phyloP scores from a whole-genome alignment of 1,140 invertebrate species.

The Coelopa frigida region DNA sequence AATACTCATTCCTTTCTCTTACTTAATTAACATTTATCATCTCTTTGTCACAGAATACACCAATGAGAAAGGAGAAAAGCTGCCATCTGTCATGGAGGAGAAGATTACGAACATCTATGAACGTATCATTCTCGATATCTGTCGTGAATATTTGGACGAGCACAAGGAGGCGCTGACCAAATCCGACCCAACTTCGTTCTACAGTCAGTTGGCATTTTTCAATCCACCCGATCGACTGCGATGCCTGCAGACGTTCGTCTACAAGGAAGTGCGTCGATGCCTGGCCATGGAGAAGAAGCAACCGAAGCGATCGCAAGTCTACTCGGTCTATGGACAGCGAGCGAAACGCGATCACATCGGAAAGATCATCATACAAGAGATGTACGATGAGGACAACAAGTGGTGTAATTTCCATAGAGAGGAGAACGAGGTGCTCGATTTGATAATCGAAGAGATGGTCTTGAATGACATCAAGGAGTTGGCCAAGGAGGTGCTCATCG shows the following conservation, averaged over 20 bases:
- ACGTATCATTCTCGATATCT: conserved; percentile 24
- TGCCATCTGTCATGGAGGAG: conserved; percentile 19
- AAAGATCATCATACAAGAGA: conserved; percentile 21
- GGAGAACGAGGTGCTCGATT: conserved; percentile 18
- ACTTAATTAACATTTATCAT: background rate
- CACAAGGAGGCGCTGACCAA: conserved; percentile 11
- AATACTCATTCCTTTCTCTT: background rate
- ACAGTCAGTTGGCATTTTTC: conserved; percentile 18
- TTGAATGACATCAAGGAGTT: conserved; percentile 3
- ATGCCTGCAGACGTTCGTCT: conserved; percentile 18
- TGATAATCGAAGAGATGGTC: conserved; percentile 19
- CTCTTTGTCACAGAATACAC: conserved; percentile 10
- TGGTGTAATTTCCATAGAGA: conserved; percentile 24
- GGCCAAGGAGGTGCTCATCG: conserved; percentile 12
- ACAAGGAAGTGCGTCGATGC: conserved; percentile 16
- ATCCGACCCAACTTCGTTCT: conserved; percentile 14
- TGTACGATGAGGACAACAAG: conserved; percentile 20
- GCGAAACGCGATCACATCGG: conserved; percentile 21
- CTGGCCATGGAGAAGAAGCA: conserved; percentile 15
- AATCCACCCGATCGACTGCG: conserved; percentile 21
- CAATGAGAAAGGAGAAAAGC: conserved; percentile 13
- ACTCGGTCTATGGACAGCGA: conserved; percentile 18
- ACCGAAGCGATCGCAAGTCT: conserved; percentile 11
- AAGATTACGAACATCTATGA: conserved; percentile 28
- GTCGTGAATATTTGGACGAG: conserved; percentile 21